These are phyloP conservation scores for Caenorhabditis drosophilae DNA, from an alignment of 2,888 invertebrate species.

Conservation along the genomic window DNA sequence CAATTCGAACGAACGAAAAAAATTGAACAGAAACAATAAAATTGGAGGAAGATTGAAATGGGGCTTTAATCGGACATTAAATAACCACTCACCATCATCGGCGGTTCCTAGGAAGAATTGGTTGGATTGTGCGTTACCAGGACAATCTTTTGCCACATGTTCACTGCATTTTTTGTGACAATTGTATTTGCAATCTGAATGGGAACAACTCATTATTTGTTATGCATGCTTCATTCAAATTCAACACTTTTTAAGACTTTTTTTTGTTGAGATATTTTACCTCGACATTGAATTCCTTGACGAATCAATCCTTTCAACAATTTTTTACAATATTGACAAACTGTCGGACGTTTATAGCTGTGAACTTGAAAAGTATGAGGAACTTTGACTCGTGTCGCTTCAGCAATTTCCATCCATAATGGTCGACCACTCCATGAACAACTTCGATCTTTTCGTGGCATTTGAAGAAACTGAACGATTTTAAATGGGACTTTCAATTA, in stretches of 20 bases:
- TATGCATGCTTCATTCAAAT: too few species aligned
- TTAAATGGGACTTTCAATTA: too few species aligned
- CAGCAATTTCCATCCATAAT: constrained; percentile 79
- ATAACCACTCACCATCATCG: constrained; percentile 58
- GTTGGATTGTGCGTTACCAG: constrained; percentile 56
- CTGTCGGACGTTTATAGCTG: constrained; percentile 93
- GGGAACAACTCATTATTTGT: neutral
- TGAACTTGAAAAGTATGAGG: constrained; percentile 97
- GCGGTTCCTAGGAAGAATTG: constrained; percentile 46
- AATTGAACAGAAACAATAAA: neutral
- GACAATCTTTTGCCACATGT: constrained; percentile 66
- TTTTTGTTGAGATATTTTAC: constrained; percentile 67
- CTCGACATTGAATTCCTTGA: constrained; percentile 94
- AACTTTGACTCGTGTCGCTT: constrained; percentile 76
- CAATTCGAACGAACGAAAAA: too few species aligned
- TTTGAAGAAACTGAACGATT: constrained; percentile 68
- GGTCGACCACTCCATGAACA: constrained; percentile 75
- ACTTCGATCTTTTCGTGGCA: constrained; percentile 68
- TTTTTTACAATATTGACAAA: constrained; percentile 94
- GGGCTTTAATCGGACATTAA: too few species aligned
- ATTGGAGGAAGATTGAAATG: neutral
- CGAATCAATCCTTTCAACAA: constrained; percentile 87
- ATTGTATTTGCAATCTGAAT: constrained; percentile 85
- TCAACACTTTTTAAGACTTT: too few species aligned
- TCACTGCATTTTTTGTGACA: constrained; percentile 85